phyloP scores from a whole-genome alignment of 2,113 vertebrate genomes.

The Potamarius usumacintae region DNA sequence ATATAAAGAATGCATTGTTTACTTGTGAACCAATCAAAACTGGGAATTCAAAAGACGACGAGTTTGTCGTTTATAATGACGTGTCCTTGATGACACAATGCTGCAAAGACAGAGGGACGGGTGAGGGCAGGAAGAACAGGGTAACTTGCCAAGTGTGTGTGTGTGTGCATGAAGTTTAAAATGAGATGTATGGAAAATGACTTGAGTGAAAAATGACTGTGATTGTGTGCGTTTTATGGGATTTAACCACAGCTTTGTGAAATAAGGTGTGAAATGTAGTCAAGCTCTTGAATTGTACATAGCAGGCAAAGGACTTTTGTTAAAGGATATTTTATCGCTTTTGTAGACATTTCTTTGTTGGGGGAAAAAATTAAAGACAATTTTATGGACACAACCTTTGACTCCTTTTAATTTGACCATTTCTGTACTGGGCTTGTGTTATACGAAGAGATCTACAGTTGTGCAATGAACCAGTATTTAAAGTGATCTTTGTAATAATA shows the following conservation, averaged over 20 bases:
- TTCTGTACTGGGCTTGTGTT: too few relatives aligned
- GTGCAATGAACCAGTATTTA: too few relatives aligned
- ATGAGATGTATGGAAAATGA: slow-evolving; percentile 11
- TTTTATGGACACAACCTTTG: slow-evolving; percentile 81
- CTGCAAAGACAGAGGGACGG: slow-evolving; percentile 29
- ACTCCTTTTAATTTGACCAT: slow-evolving; percentile 53
- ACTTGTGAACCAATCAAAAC: slow-evolving; percentile 68
- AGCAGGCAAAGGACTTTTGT: slow-evolving; percentile 87
- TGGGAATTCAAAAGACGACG: slow-evolving; percentile 55
- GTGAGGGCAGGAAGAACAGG: slow-evolving; percentile 27
- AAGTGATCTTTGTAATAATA: too few relatives aligned
- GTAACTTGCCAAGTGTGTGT: slow-evolving; percentile 34
- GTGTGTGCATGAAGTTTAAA: slow-evolving; percentile 4
- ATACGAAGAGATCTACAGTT: too few relatives aligned
- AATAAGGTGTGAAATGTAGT: slow-evolving; percentile 76
- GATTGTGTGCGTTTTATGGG: slow-evolving; percentile 38
- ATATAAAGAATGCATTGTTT: slow-evolving; percentile 65
- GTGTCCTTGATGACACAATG: slow-evolving; percentile 33
- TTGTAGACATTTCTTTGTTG: slow-evolving; percentile 93
- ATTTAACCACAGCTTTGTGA: slow-evolving; percentile 50
- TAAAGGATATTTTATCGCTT: slow-evolving; percentile 98
- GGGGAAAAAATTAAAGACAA: slow-evolving; percentile 84
- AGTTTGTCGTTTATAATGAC: neutral
- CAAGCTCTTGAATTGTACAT: slow-evolving; percentile 82
- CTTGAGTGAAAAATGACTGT: slow-evolving; percentile 16